Conservation (phyloP, 2,888 invertebrate species). For the Parnassius mnemosyne region DNA sequence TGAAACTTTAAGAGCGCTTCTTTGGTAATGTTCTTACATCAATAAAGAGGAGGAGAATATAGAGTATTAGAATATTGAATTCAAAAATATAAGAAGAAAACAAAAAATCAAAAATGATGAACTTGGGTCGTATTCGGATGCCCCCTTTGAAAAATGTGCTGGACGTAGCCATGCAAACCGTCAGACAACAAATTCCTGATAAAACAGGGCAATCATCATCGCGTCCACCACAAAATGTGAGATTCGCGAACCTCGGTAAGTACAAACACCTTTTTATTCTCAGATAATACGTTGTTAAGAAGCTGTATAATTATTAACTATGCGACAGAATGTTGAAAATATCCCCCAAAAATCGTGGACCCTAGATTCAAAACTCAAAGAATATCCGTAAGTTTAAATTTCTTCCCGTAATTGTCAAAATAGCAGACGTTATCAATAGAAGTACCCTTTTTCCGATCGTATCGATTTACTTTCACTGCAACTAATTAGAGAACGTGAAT, state of each 20-base stretch:
- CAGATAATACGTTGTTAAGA: background rate
- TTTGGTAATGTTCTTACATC: slow-evolving; percentile 13
- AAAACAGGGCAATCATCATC: slow-evolving; percentile 75
- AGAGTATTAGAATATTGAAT: slow-evolving; percentile 19
- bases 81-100: background rate
- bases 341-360: background rate
- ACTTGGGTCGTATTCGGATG: slow-evolving; percentile 81
- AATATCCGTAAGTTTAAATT: too few species aligned
- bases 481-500: too few species aligned
- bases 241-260: slow-evolving; percentile 77
- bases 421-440: too few species aligned
- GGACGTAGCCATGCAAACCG: slow-evolving; percentile 91
- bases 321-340: background rate
- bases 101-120: slow-evolving; percentile 49
- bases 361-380: background rate
- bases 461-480: too few species aligned
- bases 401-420: too few species aligned
- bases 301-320: background rate
- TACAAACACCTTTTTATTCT: slow-evolving; percentile 1
- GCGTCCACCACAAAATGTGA: slow-evolving; percentile 75
- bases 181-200: slow-evolving; percentile 88
- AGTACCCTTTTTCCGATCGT: too few species aligned
- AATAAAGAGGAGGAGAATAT: slow-evolving; percentile 6
- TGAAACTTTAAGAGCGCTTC: slow-evolving; percentile 26
- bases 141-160: slow-evolving; percentile 88